Percentiles rank a stretch among this genome's conserved stretches.
phyloP scores from a whole-genome alignment of 2,797 vertebrate genomes.

The Periparus ater region DNA sequence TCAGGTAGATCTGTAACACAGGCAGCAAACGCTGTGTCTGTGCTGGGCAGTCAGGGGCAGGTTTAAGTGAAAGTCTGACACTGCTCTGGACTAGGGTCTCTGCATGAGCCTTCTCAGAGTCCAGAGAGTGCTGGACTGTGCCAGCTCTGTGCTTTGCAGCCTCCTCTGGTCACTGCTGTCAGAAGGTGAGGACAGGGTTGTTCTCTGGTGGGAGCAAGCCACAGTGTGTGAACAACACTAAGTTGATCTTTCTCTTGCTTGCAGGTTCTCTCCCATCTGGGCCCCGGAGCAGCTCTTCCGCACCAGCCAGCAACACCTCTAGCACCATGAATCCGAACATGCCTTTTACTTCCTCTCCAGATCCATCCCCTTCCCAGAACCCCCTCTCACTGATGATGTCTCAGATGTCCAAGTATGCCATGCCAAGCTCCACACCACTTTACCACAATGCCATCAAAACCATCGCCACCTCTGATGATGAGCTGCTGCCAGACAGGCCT shows the following conservation, averaged over 20 bases:
- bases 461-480: constrained; percentile 96
- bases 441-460: constrained; percentile 99
- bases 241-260: constrained; percentile 22
- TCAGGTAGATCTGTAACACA: not conserved
- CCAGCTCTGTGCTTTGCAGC: not conserved
- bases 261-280: constrained; percentile 73
- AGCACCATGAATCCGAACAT: constrained; percentile 85
- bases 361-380: constrained; percentile 89
- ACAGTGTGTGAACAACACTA: not conserved
- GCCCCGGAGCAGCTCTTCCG: constrained; percentile 87
- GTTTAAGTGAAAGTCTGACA: not conserved
- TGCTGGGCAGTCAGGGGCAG: not conserved
- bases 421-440: constrained; percentile 96
- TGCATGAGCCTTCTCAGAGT: not conserved
- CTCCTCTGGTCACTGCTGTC: not conserved
- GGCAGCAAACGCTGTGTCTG: not conserved
- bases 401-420: constrained; percentile 99
- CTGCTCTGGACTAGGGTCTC: not conserved
- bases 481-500: constrained; percentile 91
- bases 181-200: not conserved
- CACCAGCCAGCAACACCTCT: constrained; percentile 84
- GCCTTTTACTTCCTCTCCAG: constrained; percentile 89
- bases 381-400: constrained; percentile 98
- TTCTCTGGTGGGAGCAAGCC: not conserved
- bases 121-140: not conserved